Base-by-base conservation (phyloP, 2,113 vertebrate species). In the Gobius niger region DNA sequence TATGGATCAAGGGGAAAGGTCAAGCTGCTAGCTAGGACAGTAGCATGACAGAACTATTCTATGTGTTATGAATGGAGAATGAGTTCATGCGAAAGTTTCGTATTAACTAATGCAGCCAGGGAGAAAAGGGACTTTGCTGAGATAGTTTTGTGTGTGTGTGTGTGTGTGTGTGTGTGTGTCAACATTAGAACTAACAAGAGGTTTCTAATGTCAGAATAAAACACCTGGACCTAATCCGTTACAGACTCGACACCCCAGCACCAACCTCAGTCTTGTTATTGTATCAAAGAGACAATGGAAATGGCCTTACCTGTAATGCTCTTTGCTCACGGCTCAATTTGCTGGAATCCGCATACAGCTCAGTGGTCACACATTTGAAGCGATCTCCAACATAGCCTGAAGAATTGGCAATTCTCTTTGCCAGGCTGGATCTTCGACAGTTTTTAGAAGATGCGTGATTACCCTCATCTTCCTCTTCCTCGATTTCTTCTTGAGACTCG, bases 321-420 rank as follows among this genome's bases (percentile, higher is more conserved):
- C 97, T 94, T 91, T 99, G 98, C 88, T 99, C 98, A 61, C 98
- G 94, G 91, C 97, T 97, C 81, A 99, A 93, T 90, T 99, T 96
- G 92, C 96, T 99, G 82, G 98, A 97, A 88, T 99, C 98, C 0
- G 96, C 97, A 0, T 98, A 99, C 82, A 99, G 94, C 82, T 99
- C 98, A 0, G 97, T 98, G 19, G 97, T 99, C 90, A 99, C 93
- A 63, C 95, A 98, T 91, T 99, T 99, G 94, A 99, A 96, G 71
- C 96, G 95, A 86, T 99, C 98, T 72, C 98, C 98, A 89, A 99
- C 98, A 2, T 96, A 99, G 92, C 98, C 98, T 0, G 96, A 93
- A 14, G 98, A 99, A 91, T 98, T 99, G 16, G 97, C 98, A 0
- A 99, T 99, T 86, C 98, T 93, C 82, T 97, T 99, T 67, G 97